Evolutionary conservation across 2,888 invertebrate genomes (phyloP).

Genomic region (Oxycera nigricornis): DNA sequence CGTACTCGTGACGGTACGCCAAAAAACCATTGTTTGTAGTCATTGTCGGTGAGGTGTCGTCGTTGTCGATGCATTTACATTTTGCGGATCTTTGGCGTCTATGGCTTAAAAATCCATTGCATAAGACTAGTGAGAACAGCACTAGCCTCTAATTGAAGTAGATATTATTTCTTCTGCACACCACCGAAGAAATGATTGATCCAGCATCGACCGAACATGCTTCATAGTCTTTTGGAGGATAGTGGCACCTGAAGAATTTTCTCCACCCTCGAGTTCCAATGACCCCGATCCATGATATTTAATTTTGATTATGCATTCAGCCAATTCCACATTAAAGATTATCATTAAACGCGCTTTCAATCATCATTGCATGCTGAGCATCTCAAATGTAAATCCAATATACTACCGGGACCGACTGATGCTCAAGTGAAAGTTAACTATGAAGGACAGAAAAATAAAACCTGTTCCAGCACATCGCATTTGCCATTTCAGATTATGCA

Average conservation of each 20-base stretch:
- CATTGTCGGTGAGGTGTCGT: constrained; percentile 17
- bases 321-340: not conserved
- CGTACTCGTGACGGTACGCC: not conserved
- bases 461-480: constrained; percentile 39
- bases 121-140: no score
- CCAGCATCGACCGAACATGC: no score
- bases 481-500: constrained; percentile 35
- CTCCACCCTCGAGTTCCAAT: constrained; percentile 26
- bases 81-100: not conserved
- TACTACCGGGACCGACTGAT: constrained; percentile 43
- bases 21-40: not conserved
- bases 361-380: constrained; percentile 23
- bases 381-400: constrained; percentile 14
- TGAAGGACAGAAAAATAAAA: constrained; percentile 47
- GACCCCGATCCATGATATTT: constrained; percentile 13
- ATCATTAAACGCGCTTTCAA: constrained; percentile 17
- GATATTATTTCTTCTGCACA: no score
- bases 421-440: constrained; percentile 44
- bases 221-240: no score
- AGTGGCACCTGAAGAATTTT: constrained; percentile 5
- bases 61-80: not conserved
- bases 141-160: no score
- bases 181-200: not conserved
- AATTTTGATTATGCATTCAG: not conserved
- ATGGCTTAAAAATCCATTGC: no score